Conservation (phyloP, 2,797 vertebrate species). For the Cossypha heuglini region DNA sequence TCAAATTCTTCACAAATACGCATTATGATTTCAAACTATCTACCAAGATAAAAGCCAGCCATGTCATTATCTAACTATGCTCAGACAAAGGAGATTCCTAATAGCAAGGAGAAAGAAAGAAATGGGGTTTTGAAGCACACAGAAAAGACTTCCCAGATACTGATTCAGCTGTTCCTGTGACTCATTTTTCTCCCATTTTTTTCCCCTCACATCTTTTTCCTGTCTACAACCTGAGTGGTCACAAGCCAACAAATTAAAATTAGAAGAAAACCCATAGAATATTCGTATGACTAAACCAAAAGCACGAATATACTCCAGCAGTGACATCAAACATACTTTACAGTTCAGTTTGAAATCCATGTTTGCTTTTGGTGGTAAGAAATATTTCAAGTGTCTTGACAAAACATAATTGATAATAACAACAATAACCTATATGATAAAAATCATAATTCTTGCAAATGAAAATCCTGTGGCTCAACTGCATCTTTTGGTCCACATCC, state of each 20-base stretch:
- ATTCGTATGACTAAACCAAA: not conserved
- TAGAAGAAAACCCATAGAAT: not conserved
- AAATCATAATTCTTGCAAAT: not conserved
- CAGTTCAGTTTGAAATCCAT: not conserved
- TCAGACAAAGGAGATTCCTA: not conserved
- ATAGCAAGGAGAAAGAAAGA: not conserved
- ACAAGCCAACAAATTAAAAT: not conserved
- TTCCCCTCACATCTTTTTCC: not conserved
- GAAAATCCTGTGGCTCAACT: not conserved
- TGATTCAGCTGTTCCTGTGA: not conserved
- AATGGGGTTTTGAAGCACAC: not conserved
- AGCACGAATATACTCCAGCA: not conserved
- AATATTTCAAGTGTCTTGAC: not conserved
- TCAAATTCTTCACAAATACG: not conserved
- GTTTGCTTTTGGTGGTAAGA: not conserved
- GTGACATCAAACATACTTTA: not conserved
- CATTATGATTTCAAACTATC: not conserved
- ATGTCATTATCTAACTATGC: not conserved
- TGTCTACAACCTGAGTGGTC: not conserved
- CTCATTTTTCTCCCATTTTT: not conserved
- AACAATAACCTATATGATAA: not conserved
- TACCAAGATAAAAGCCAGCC: not conserved
- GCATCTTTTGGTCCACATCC: not conserved
- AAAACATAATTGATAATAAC: not conserved
- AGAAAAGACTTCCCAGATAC: not conserved